Base-by-base conservation (phyloP, 2,113 vertebrate genomes). In the Nerophis lumbriciformis region DNA sequence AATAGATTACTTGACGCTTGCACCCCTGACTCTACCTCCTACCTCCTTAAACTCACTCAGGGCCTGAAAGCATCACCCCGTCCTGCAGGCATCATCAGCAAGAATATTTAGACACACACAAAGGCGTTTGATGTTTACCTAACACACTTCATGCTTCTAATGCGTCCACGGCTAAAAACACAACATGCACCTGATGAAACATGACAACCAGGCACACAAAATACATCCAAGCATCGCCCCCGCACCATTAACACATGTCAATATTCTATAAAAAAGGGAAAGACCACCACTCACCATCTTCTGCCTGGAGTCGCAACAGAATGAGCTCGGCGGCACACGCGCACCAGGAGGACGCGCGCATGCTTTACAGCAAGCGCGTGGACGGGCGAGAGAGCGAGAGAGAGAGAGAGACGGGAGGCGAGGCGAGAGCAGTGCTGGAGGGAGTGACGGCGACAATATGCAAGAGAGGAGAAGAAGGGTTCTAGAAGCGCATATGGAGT, bases 261-360 rank as follows among this genome's bases (percentile, higher is more conserved):
- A 79, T 66, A 79, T 28, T 66, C 72, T 71, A 69, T 69, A 70
- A 79, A 76, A 72, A 62, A 85, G 74, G 70, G 81, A 83, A 79
- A 66, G 79, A 62, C 79, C 75, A 65, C 56, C 74, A 89, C 87
- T 87, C 79, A 89, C 87, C 87, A 89, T 89, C 80, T 75, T 87
- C 78, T 79, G 84, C 78, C 84, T 79, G 77, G 73, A 87, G 80
- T 87, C 69, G 76, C 59, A 84, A 80, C 80, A 80, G 80, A 87
- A 81, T 85, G 85, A 87, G 79, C 76, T 85, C 64, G 53, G 48
- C 64, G 48, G 67, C 83, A 83, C 84, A 80, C 76, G 69, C 81
- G 77, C 81, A 68, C 72, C 55, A 13, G 55, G 63, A 68, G 56
- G 62, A 53, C 78, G 77, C 76, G 52, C 61, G 53, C 65, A 60